Percentiles rank a stretch among this genome's conserved stretches.
Evolutionary conservation across 1,140 invertebrate species (phyloP).

Genomic region (Eulimnadia texana): DNA sequence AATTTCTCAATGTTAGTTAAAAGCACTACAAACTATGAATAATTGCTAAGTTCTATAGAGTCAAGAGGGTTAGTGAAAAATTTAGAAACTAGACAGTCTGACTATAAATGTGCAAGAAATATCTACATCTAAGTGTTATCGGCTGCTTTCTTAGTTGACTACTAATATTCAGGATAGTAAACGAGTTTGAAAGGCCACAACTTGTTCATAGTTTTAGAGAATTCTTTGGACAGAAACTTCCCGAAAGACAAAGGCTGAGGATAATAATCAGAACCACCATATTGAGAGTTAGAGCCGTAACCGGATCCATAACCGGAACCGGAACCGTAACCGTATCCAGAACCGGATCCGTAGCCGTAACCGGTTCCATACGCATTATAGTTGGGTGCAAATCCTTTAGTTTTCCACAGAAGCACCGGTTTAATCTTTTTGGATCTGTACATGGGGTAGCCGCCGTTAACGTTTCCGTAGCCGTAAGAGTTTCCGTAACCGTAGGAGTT

Average conservation of each 20-base stretch:
- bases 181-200: not conserved
- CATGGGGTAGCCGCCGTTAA: not conserved
- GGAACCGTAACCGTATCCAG: not conserved
- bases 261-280: not conserved
- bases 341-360: not conserved
- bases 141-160: not conserved
- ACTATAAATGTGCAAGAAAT: not conserved
- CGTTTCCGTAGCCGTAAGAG: slow-evolving; percentile 4
- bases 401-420: not conserved
- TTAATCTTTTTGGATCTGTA: not conserved
- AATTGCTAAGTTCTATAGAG: too few relatives aligned
- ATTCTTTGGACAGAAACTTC: not conserved
- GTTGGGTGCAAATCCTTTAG: not conserved
- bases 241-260: not conserved
- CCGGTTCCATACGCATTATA: not conserved
- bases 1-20: not conserved
- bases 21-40: too few relatives aligned
- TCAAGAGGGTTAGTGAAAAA: slow-evolving; percentile 1
- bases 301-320: slow-evolving; percentile 1
- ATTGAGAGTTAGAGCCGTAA: not conserved
- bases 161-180: not conserved
- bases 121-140: not conserved
- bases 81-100: not conserved
- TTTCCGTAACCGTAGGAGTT: slow-evolving; percentile 1
- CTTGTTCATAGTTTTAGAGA: slow-evolving; percentile 1